Evolutionary conservation across 2,113 vertebrate genomes (phyloP), one percentile per base, ranked within the genome.

Genomic region (Sinocyclocheilus anshuiensis): DNA sequence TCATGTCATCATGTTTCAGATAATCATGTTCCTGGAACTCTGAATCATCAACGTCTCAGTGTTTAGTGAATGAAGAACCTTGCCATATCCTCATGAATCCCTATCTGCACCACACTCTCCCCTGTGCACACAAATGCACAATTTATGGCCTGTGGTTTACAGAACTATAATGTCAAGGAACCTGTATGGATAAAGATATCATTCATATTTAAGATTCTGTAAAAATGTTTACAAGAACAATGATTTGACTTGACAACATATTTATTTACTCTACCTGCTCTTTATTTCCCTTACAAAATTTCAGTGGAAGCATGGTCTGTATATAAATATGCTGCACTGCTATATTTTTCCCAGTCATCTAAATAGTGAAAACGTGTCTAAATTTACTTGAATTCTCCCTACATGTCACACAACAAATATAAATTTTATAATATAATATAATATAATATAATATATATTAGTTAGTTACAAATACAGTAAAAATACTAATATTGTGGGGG

Each of bases 131-230:
- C 71, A 74, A 74, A 74, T 74, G 63, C 26, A 65, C 24, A 71
- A 50, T 76, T 76, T 76, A 50, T 76, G 45, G 24, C 4, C 36
- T 50, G 53, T 79, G 53, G 29, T 79, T 79, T 59, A 79, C 77
- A 78, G 50, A 59, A 7, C 77, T 57, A 22, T 57, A 57, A 79
- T 36, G 53, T 59, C 53, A 79, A 78, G 6, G 53, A 20, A 59
- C 4, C 18, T 48, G 72, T 36, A 75, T 24, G 9, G 55, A 26
- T 77, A 53, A 10, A 29, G 24, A 26, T 26, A 57, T 57, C 26
- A 33, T 78, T 78, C 16, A 57, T 9, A 53, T 78, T 78, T 36
- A 57, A 78, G 16, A 57, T 57, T 55, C 9, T 57, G 26, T 22
- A 57, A 57, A 77, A 78, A 29, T 20, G 6, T 78, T 78, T 33